Conservation (phyloP, 2,797 vertebrate species). For the Gymnoscopelus braueri region DNA sequence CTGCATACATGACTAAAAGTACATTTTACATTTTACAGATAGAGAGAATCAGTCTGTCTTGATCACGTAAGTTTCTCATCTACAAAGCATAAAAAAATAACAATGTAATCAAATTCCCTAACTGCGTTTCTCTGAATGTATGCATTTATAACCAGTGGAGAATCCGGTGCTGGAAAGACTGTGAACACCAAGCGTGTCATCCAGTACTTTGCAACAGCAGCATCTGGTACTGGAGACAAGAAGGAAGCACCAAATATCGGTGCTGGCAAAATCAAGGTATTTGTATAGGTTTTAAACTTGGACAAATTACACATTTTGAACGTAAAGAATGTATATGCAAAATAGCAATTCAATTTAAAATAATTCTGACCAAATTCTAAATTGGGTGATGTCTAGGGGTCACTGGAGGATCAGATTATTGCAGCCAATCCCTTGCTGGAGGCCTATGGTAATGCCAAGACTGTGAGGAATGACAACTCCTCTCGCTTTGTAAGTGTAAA, state of each 20-base stretch:
- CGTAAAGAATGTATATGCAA: too few relatives aligned
- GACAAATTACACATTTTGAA: too few relatives aligned
- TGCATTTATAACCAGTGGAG: conserved; percentile 75
- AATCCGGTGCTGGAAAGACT: conserved; percentile 93
- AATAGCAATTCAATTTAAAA: too few relatives aligned
- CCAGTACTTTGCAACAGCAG: conserved; percentile 92
- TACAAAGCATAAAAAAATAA: conserved; percentile 76
- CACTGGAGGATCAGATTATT: conserved; percentile 85
- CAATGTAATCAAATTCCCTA: too few relatives aligned
- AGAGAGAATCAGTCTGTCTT: conserved; percentile 93
- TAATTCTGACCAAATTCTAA: too few relatives aligned
- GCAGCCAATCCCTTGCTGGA: conserved; percentile 88
- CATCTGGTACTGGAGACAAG: conserved; percentile 76
- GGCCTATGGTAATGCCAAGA: conserved; percentile 92
- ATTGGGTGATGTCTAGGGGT: conserved; percentile 76
- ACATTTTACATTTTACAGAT: conserved; percentile 73
- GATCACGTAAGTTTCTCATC: conserved; percentile 70
- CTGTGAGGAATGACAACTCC: conserved; percentile 93
- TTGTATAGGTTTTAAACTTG: too few relatives aligned
- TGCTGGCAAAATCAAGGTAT: conserved; percentile 83
- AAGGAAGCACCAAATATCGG: not conserved
- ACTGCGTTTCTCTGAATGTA: too few relatives aligned
- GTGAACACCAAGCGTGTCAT: conserved; percentile 93
- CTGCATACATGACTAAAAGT: too few relatives aligned
- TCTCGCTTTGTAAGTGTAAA: conserved; percentile 86